Conservation (phyloP, 2,888 invertebrate genomes). For the Drosophila histrio region DNA sequence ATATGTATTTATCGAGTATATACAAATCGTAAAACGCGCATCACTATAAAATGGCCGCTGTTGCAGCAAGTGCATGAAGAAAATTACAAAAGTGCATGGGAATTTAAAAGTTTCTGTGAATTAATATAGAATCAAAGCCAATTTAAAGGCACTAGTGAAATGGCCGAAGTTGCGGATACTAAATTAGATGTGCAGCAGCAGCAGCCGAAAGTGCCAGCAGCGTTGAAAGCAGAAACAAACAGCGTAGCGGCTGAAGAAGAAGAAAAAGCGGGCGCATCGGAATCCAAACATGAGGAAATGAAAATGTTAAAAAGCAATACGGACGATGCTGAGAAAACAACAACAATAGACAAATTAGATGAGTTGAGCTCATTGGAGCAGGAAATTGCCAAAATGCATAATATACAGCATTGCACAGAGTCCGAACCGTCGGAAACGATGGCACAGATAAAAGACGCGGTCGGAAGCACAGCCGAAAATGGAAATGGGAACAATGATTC, state of each 20-base stretch:
- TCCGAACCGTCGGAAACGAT: slow-evolving; percentile 2
- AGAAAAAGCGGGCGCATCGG: slow-evolving; percentile 46
- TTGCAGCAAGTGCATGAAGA: slow-evolving; percentile 64
- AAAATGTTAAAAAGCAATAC: slow-evolving; percentile 9
- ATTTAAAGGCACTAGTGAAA: slow-evolving; percentile 17
- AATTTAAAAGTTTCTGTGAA: slow-evolving; percentile 16
- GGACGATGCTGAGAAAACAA: slow-evolving; percentile 12
- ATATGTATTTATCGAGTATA: slow-evolving; percentile 14
- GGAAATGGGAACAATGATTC: slow-evolving; percentile 6
- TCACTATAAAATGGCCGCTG: slow-evolving; percentile 66
- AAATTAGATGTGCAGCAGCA: slow-evolving; percentile 16
- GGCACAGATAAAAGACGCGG: slow-evolving; percentile 1
- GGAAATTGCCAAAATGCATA: slow-evolving; percentile 83
- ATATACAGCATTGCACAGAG: slow-evolving; percentile 43
- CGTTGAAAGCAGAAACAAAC: slow-evolving; percentile 31
- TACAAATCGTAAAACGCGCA: slow-evolving; percentile 23
- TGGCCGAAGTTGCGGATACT: slow-evolving; percentile 40
- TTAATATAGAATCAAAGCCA: not conserved
- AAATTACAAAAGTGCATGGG: slow-evolving; percentile 25
- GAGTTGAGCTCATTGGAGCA: slow-evolving; percentile 80
- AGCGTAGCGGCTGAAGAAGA: slow-evolving; percentile 6
- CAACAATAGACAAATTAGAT: slow-evolving; percentile 61
- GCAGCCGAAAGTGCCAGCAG: not conserved
- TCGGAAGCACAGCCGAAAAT: slow-evolving; percentile 23
- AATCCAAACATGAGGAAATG: slow-evolving; percentile 37